A percentile compares a stretch with the other conserved stretches of the same genome.
phyloP scores from a whole-genome alignment of 2,888 invertebrate species.

The Thecophora atra region DNA sequence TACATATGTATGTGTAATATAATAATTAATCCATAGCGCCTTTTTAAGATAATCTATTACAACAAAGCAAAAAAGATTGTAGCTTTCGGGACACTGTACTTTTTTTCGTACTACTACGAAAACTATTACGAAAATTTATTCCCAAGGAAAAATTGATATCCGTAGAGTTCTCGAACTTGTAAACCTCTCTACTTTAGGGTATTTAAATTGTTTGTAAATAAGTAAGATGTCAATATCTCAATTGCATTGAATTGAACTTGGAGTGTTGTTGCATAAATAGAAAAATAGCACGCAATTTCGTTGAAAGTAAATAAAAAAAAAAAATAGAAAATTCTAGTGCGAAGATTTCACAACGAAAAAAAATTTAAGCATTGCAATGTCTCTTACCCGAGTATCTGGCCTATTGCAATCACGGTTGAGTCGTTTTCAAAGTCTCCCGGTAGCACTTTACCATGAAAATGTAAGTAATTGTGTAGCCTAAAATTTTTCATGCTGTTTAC shows the following conservation, averaged over 20 bases:
- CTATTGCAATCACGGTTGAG: slow-evolving; percentile 57
- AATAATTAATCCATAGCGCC: no score
- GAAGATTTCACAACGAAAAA: slow-evolving; percentile 39
- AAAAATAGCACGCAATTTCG: slow-evolving; percentile 26
- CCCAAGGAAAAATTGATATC: no score
- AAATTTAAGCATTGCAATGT: slow-evolving; percentile 50
- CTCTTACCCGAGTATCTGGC: slow-evolving; percentile 57
- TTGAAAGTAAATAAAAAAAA: slow-evolving; percentile 9
- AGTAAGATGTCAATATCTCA: not conserved
- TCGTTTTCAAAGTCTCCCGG: slow-evolving; percentile 67
- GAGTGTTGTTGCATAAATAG: slow-evolving; percentile 24
- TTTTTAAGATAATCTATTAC: no score
- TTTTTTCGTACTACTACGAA: no score
- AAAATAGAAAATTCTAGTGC: slow-evolving; percentile 19
- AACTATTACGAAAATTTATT: no score
- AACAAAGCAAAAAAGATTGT: no score
- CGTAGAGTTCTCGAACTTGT: no score
- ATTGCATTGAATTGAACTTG: not conserved
- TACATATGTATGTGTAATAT: no score
- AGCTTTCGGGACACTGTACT: no score
- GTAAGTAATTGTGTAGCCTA: no score
- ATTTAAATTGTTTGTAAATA: not conserved
- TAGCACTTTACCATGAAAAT: slow-evolving; percentile 78
- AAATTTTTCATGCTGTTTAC: no score
- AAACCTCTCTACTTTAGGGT: not conserved